These are phyloP conservation scores for Plotosus lineatus DNA, from an alignment of 2,113 vertebrate genomes.

Conservation along the genomic window DNA sequence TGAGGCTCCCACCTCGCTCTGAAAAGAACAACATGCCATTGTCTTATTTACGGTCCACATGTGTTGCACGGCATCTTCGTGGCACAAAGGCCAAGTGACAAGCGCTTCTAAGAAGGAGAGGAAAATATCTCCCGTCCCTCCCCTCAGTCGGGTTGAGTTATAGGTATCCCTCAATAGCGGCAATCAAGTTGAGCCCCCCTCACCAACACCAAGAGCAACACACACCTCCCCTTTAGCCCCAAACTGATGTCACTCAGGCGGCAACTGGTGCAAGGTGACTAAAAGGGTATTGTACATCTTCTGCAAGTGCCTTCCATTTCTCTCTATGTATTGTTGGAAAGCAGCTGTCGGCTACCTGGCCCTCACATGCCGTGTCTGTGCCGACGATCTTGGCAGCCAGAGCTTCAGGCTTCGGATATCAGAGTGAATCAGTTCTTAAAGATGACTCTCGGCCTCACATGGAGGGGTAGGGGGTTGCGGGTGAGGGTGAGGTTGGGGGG, in stretches of 20 bases:
- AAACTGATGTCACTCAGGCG: slow-evolving; percentile 56
- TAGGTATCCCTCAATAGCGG: slow-evolving; percentile 55
- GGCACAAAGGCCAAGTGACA: slow-evolving; percentile 44
- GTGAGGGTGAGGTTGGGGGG: slow-evolving; percentile 63
- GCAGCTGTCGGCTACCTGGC: slow-evolving; percentile 78
- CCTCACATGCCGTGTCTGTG: slow-evolving; percentile 68
- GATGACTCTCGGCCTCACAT: slow-evolving; percentile 73
- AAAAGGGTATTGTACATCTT: slow-evolving; percentile 70
- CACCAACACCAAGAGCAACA: not conserved
- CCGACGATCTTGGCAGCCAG: slow-evolving; percentile 72
- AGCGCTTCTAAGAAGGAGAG: slow-evolving; percentile 57
- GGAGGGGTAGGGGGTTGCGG: slow-evolving; percentile 60
- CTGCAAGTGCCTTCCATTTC: slow-evolving; percentile 73
- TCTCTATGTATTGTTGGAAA: slow-evolving; percentile 72
- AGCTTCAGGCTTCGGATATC: slow-evolving; percentile 72
- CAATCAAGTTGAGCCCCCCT: slow-evolving; percentile 32
- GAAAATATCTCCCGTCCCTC: slow-evolving; percentile 38
- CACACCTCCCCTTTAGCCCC: slow-evolving; percentile 1
- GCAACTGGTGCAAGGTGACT: slow-evolving; percentile 78
- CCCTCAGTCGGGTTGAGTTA: slow-evolving; percentile 49
- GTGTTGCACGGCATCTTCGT: slow-evolving; percentile 60
- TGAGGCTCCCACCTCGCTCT: slow-evolving; percentile 30
- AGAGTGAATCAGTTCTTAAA: slow-evolving; percentile 78
- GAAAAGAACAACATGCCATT: slow-evolving; percentile 67
- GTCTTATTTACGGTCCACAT: slow-evolving; percentile 66